Percentiles rank a stretch among this genome's conserved stretches.
phyloP scores from a whole-genome alignment of 92 coral and sea anemone genomes.

The Epizoanthus stellaris region DNA sequence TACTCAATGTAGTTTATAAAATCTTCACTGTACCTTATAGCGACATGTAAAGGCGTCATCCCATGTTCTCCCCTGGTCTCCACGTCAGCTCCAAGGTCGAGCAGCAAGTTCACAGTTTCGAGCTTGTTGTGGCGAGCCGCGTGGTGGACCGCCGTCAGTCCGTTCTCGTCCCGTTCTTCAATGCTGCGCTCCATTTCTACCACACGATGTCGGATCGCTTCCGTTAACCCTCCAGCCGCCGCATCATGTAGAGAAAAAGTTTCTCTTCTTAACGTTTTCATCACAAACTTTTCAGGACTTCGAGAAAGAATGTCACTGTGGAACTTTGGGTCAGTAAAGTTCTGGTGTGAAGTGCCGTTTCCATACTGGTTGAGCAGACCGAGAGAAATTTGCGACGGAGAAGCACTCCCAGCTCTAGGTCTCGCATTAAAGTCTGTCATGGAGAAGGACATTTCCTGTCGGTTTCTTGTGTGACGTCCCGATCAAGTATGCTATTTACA shows the following conservation, averaged over 20 bases:
- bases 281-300: constrained; percentile 31
- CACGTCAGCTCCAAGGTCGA: constrained; percentile 29
- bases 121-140: constrained; percentile 9
- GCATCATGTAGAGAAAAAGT: constrained; percentile 27
- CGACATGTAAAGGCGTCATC: constrained; percentile 7
- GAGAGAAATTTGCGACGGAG: too few species aligned
- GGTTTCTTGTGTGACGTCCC: too few species aligned
- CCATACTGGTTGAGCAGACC: not conserved
- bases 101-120: constrained; percentile 6
- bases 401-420: too few species aligned
- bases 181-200: constrained; percentile 1
- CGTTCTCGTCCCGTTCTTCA: constrained; percentile 14
- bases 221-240: constrained; percentile 17
- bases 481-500: too few species aligned
- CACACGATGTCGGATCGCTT: constrained; percentile 18
- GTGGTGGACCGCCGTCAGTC: constrained; percentile 15
- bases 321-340: not conserved
- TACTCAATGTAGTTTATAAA: not conserved
- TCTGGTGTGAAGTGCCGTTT: constrained; percentile 7
- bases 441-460: too few species aligned
- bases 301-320: not conserved
- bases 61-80: constrained; percentile 12
- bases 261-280: constrained; percentile 24
- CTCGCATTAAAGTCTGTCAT: too few species aligned
- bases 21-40: constrained; percentile 29